These are phyloP conservation scores for Tipula unca DNA, from an alignment of 2,888 invertebrate genomes.

Conservation along the genomic window DNA sequence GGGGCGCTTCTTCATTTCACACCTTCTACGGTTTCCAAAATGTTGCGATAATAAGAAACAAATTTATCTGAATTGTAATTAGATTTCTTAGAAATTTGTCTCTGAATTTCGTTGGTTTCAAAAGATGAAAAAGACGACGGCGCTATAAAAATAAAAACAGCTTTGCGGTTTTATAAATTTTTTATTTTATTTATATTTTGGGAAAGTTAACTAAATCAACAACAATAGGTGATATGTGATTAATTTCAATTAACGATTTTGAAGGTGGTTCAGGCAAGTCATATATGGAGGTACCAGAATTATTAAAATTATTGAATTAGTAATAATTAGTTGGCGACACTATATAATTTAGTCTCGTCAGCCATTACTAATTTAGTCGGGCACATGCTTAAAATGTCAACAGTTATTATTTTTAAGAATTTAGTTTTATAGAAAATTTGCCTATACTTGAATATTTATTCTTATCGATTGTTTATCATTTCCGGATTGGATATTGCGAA, in stretches of 20 bases:
- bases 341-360: not conserved
- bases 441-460: too few species aligned
- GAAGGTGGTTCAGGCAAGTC: not conserved
- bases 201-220: not conserved
- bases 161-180: not conserved
- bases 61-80: constrained; percentile 8
- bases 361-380: not conserved
- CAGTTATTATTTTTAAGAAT: too few species aligned
- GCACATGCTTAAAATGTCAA: not conserved
- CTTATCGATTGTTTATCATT: too few species aligned
- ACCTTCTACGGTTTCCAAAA: not conserved
- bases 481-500: too few species aligned
- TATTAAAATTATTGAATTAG: not conserved
- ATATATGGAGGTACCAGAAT: not conserved
- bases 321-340: not conserved
- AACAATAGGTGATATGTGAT: not conserved
- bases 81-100: not conserved
- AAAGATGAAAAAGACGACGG: not conserved
- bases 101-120: not conserved
- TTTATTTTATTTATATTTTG: not conserved
- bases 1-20: not conserved
- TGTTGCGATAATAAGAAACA: not conserved
- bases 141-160: not conserved
- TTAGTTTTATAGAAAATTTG: too few species aligned
- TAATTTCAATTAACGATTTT: not conserved